Conservation (phyloP, 2,113 vertebrate species). For the Bos taurus region ARS-UCD2.0 NC_037332.1:116205501-116206000, state of each 20-base stretch:
- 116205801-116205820: accelerated
- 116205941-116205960: background rate
- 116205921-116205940: accelerated
- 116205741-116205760: background rate
- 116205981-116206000: background rate
- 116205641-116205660: background rate
- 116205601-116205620: accelerated
- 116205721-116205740: too few relatives aligned
- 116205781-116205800: accelerated
- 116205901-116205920: background rate
- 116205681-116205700: accelerated
- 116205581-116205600: accelerated
- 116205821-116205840: accelerated
- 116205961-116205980: accelerated
- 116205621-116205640: accelerated
- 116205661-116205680: background rate
- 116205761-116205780: accelerated
- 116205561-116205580: background rate
- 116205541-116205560: accelerated
- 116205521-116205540: too few relatives aligned
- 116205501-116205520: accelerated
- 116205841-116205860: background rate
- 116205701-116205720: accelerated
- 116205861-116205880: accelerated
- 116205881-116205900: background rate